phyloP scores from a whole-genome alignment of 2,113 vertebrate genomes.

The Atrichornis clamosus region DNA sequence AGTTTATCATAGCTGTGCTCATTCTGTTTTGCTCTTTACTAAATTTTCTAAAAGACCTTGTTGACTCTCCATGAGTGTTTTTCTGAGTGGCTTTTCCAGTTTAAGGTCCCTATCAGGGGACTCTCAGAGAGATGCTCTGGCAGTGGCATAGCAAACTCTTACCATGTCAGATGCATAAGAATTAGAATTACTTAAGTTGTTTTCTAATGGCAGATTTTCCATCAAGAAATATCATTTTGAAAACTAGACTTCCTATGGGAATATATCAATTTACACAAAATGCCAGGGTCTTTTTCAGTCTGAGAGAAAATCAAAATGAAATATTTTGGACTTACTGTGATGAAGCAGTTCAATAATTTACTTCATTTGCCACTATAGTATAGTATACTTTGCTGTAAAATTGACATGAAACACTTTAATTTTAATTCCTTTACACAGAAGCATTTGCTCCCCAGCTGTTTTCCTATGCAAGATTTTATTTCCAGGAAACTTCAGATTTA shows the following conservation, averaged over 20 bases:
- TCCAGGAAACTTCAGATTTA: not conserved
- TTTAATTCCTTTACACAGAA: not conserved
- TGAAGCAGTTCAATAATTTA: not conserved
- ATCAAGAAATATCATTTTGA: not conserved
- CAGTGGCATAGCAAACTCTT: not conserved
- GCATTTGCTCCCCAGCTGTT: not conserved
- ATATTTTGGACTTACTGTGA: not conserved
- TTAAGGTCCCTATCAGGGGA: not conserved
- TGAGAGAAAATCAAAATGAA: constrained; percentile 18
- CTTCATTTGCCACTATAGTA: not conserved
- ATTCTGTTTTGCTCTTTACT: not conserved
- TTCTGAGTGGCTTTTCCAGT: not conserved
- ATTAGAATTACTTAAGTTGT: not conserved
- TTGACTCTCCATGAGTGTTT: not conserved
- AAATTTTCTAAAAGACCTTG: not conserved
- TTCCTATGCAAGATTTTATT: not conserved
- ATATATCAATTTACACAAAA: not conserved
- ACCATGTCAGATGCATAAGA: not conserved
- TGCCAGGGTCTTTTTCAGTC: not conserved
- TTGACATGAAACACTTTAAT: not conserved
- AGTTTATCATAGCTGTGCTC: not conserved
- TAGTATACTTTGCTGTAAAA: not conserved
- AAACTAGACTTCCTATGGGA: not conserved
- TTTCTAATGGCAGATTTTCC: constrained; percentile 11
- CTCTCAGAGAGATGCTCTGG: not conserved